Evolutionary conservation across 2,888 invertebrate species (phyloP).

Genomic region (Calliopum simillimum): DNA sequence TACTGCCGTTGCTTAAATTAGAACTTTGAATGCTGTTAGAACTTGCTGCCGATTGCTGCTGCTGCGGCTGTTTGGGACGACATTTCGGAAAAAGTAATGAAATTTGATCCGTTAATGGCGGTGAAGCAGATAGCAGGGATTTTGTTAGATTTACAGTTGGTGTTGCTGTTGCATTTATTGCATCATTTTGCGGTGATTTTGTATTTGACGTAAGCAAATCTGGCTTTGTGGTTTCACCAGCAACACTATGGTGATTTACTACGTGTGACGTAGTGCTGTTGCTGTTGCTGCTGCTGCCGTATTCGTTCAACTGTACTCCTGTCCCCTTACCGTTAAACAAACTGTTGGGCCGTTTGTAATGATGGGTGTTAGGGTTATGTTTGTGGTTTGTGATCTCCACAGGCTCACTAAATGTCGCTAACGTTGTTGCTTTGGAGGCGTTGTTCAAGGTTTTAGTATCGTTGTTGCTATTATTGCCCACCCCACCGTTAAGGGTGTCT

Average conservation of each 20-base stretch:
- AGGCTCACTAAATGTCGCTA: no score
- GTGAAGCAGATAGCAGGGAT: slow-evolving; percentile 69
- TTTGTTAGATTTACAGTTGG: slow-evolving; percentile 54
- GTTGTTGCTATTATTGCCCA: slow-evolving; percentile 36
- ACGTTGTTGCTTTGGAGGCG: slow-evolving; percentile 5
- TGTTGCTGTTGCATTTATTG: slow-evolving; percentile 25
- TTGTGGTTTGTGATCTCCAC: slow-evolving; percentile 30
- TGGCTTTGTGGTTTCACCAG: slow-evolving; percentile 41
- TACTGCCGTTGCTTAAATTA: slow-evolving; percentile 42
- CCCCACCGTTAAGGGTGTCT: slow-evolving; percentile 38
- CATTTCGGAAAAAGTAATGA: slow-evolving; percentile 89
- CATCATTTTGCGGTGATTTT: slow-evolving; percentile 40
- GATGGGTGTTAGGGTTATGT: slow-evolving; percentile 44
- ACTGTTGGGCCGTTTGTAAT: slow-evolving; percentile 44
- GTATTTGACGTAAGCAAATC: slow-evolving; percentile 35
- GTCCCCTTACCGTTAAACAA: slow-evolving; percentile 38
- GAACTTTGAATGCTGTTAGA: slow-evolving; percentile 41
- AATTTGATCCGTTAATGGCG: slow-evolving; percentile 77
- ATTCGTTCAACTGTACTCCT: no score
- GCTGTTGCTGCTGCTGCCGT: slow-evolving; percentile 34
- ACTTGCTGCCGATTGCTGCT: slow-evolving; percentile 48
- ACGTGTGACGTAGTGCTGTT: slow-evolving; percentile 42
- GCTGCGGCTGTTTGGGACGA: slow-evolving; percentile 80
- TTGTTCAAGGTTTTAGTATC: slow-evolving; percentile 6
- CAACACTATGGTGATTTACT: slow-evolving; percentile 33